phyloP scores from a whole-genome alignment of 2,797 vertebrate species.

The Furcifer pardalis region DNA sequence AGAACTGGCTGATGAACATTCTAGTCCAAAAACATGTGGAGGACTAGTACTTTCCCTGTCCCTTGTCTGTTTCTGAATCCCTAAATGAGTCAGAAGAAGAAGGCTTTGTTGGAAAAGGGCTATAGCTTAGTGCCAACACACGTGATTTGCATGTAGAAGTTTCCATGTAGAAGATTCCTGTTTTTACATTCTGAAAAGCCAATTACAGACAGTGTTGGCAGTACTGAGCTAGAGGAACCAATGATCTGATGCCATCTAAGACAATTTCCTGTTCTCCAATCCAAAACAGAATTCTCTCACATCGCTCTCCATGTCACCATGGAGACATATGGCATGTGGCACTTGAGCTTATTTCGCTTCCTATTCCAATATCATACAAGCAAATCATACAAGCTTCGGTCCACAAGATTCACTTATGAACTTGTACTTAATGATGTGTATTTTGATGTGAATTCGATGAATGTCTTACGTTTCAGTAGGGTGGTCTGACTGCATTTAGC shows the following conservation, averaged over 20 bases:
- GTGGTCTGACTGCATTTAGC: too few species aligned
- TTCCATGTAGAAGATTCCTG: not conserved
- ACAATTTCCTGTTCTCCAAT: not conserved
- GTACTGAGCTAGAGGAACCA: not conserved
- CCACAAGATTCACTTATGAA: constrained; percentile 29
- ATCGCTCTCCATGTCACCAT: too few species aligned
- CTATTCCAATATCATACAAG: constrained; percentile 46
- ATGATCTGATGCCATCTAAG: not conserved
- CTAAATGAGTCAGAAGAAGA: not conserved
- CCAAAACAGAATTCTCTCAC: not conserved
- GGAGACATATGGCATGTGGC: not conserved
- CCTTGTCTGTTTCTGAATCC: too few species aligned
- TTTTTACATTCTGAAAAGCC: not conserved
- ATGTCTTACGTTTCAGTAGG: too few species aligned
- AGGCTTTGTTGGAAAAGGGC: not conserved
- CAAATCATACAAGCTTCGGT: constrained; percentile 42
- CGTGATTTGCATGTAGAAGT: not conserved
- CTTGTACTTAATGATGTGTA: too few species aligned
- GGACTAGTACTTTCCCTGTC: too few species aligned
- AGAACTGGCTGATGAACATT: too few species aligned
- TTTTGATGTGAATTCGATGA: too few species aligned
- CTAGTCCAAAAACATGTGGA: not conserved
- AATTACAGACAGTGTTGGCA: not conserved
- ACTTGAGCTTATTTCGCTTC: not conserved
- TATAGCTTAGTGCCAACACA: not conserved